phyloP scores from a whole-genome alignment of 2,888 invertebrate genomes.

The Dasypolia templi region DNA sequence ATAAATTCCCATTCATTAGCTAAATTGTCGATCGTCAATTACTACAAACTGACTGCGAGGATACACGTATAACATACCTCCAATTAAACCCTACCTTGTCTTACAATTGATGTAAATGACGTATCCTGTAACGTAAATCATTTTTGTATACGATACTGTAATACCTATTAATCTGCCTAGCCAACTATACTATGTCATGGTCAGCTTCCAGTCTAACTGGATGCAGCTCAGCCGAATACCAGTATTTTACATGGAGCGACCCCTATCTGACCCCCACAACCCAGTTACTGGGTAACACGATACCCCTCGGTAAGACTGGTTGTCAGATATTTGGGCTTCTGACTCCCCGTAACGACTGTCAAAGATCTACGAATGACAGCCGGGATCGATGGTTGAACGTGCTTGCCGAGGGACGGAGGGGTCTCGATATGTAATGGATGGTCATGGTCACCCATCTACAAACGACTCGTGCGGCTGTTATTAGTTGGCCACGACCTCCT shows the following conservation, averaged over 20 bases:
- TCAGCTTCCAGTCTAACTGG: neutral
- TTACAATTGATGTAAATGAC: slow-evolving; percentile 28
- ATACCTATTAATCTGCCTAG: neutral
- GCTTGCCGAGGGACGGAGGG: neutral
- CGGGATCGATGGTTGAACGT: neutral
- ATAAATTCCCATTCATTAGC: slow-evolving; percentile 69
- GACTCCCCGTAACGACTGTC: neutral
- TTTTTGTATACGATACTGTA: neutral
- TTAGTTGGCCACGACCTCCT: neutral
- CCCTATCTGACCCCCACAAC: neutral
- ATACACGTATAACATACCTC: slow-evolving; percentile 55
- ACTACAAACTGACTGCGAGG: slow-evolving; percentile 59
- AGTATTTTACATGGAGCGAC: neutral
- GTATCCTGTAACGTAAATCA: neutral
- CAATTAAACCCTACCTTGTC: slow-evolving; percentile 51
- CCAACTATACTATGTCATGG: neutral
- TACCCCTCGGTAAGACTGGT: neutral
- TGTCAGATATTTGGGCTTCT: neutral
- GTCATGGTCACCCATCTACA: neutral
- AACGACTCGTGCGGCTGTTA: neutral
- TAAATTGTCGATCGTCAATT: slow-evolving; percentile 68
- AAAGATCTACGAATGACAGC: neutral
- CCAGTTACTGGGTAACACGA: neutral
- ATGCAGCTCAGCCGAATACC: neutral
- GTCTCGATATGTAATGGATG: neutral